A percentile compares a stretch with the other conserved stretches of the same genome.
Evolutionary conservation across 2,888 invertebrate species (phyloP).

Genomic region (Ferrisia virgata): DNA sequence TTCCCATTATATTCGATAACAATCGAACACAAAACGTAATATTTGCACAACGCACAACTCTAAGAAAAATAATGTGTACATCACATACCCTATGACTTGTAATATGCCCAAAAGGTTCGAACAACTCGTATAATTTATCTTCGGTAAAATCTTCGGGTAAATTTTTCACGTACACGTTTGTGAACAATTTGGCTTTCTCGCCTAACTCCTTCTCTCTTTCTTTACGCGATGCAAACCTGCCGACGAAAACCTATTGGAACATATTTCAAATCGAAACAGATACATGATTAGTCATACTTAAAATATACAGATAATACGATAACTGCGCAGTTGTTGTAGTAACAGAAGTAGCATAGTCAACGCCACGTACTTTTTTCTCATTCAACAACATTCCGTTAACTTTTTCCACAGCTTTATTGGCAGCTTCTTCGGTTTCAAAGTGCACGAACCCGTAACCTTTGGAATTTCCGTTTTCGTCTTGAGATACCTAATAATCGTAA

Average conservation of each 20-base stretch:
- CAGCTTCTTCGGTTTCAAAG: slow-evolving; percentile 97
- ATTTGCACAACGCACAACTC: too few species aligned
- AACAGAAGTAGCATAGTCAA: not conserved
- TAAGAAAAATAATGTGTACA: too few species aligned
- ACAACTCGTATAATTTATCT: slow-evolving; percentile 83
- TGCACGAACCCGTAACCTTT: slow-evolving; percentile 99
- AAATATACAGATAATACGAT: too few species aligned
- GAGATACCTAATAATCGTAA: slow-evolving; percentile 62
- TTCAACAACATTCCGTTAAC: slow-evolving; percentile 99
- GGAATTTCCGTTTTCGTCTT: slow-evolving; percentile 89
- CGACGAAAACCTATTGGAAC: slow-evolving; percentile 70
- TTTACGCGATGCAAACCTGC: slow-evolving; percentile 95
- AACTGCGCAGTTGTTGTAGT: not conserved
- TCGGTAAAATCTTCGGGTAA: slow-evolving; percentile 93
- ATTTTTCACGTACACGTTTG: slow-evolving; percentile 98
- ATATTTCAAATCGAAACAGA: not conserved
- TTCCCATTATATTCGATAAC: too few species aligned
- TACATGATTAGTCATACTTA: not conserved
- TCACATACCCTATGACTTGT: slow-evolving; percentile 81
- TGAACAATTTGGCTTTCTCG: slow-evolving; percentile 93
- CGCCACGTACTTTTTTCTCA: slow-evolving; percentile 78
- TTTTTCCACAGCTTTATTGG: slow-evolving; percentile 95
- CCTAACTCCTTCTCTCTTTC: slow-evolving; percentile 98
- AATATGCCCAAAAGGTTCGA: slow-evolving; percentile 87
- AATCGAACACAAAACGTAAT: too few species aligned